phyloP scores from a whole-genome alignment of 2,797 vertebrate species.

The Sebastes alutus region DNA sequence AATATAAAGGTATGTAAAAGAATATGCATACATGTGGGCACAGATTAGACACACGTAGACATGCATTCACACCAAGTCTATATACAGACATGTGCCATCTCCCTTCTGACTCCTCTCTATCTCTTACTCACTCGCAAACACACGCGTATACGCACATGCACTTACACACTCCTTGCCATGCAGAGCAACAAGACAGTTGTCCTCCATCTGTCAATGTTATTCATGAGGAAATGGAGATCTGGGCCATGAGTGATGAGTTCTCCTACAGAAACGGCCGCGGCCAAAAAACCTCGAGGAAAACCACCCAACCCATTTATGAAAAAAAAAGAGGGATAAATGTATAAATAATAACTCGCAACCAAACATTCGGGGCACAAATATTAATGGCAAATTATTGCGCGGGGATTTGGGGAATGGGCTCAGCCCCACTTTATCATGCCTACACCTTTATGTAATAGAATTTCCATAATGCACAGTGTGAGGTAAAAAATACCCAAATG shows the following conservation, averaged over 20 bases:
- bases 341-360: conserved; percentile 21
- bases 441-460: background rate
- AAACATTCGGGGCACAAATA: conserved; percentile 18
- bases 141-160: background rate
- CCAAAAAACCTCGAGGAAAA: conserved; percentile 53
- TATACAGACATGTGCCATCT: conserved; percentile 35
- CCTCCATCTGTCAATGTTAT: conserved; percentile 80
- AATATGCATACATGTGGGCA: background rate
- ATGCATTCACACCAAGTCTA: background rate
- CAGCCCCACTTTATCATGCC: conserved; percentile 22
- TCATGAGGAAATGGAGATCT: conserved; percentile 76
- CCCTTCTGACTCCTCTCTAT: conserved; percentile 26
- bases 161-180: conserved; percentile 61
- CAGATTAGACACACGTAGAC: background rate
- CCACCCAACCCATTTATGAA: conserved; percentile 42
- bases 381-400: conserved; percentile 28
- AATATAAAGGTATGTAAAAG: conserved; percentile 2
- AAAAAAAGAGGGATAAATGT: conserved; percentile 28
- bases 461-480: conserved; percentile 11
- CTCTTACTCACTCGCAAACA: conserved; percentile 26
- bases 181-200: conserved; percentile 68
- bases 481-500: background rate
- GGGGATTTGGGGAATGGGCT: background rate
- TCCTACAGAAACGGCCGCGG: conserved; percentile 45
- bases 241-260: conserved; percentile 72